Evolutionary conservation across 2,888 invertebrate species (phyloP).

Genomic region (Eledona agricola): DNA sequence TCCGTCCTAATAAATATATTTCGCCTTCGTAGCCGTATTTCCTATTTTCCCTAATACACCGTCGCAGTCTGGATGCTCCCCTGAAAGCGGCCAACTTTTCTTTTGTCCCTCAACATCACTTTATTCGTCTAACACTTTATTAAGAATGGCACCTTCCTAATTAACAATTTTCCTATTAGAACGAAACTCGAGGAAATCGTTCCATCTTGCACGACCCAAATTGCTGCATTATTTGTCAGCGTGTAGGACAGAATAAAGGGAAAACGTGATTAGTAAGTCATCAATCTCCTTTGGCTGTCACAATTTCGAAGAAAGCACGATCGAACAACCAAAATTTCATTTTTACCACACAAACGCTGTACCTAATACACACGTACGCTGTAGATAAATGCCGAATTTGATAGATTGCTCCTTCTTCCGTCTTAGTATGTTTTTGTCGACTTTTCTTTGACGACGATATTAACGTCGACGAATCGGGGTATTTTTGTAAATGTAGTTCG

Average conservation of each 20-base stretch:
- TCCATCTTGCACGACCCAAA: conserved; percentile 32
- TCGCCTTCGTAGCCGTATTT: conserved; percentile 16
- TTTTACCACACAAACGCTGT: conserved; percentile 13
- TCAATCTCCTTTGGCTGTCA: conserved; percentile 35
- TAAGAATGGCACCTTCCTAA: neutral
- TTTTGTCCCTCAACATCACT: neutral
- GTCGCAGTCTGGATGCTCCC: conserved; percentile 8
- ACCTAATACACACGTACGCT: conserved; percentile 15
- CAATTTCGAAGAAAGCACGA: conserved; percentile 29
- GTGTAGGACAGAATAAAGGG: conserved; percentile 30
- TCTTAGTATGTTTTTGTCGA: conserved; percentile 10
- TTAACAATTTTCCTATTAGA: conserved; percentile 9
- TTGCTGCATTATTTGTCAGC: conserved; percentile 36
- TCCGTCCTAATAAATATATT: conserved; percentile 22
- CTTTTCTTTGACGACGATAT: no score
- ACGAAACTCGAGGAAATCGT: conserved; percentile 18
- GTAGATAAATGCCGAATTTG: conserved; percentile 17
- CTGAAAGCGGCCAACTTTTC: conserved; percentile 5
- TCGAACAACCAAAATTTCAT: conserved; percentile 28
- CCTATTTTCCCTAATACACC: conserved; percentile 19
- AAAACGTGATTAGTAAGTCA: conserved; percentile 34
- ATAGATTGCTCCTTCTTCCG: conserved; percentile 17
- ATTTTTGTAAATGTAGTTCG: no score
- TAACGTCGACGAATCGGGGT: no score
- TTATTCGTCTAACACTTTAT: neutral